Evolutionary conservation across 2,797 vertebrate species (phyloP), one percentile per base, ranked within the genome.

Genomic region (Notolepis coatsorum): DNA sequence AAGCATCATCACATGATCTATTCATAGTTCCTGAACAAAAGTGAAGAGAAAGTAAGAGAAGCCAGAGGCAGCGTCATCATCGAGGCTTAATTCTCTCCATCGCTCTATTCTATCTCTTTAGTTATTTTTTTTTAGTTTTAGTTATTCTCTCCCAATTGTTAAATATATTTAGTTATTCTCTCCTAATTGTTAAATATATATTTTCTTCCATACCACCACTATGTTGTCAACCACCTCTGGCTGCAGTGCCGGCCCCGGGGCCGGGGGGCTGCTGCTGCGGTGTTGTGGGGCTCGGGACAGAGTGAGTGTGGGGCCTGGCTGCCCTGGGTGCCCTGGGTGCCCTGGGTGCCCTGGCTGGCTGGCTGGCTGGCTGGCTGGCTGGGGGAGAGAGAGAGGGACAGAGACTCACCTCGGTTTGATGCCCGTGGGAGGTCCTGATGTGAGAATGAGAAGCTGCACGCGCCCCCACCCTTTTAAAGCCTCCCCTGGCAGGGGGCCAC

Each of bases 381-480:
- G 59, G 24, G 53, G 5, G 56, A 71, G 68, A 70, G 55, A 41
- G 57, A 47, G 64, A 42, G 20, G 73, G 57, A 86, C 80, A 59
- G 68, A 69, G 68, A 90, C 93, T 94, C 89, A 94, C 93, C 93
- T 93, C 77, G 84, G 80, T 90, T 77, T 77, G 92, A 84, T 90
- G 86, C 84, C 80, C 79, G 83, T 68, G 83, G 88, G 84, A 63
- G 74, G 89, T 92, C 88, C 91, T 93, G 89, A 75, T 68, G 84
- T 89, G 89, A 88, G 88, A 91, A 80, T 94, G 93, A 88, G 84
- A 84, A 67, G 76, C 82, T 69, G 76, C 76, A 86, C 78, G 81
- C 68, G 87, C 87, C 80, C 80, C 81, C 80, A 88, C 90, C 85
- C 89, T 96, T 96, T 94, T 96, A 96, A 96, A 96, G 94, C 92